Evolutionary conservation across 2,797 vertebrate species (phyloP).

Genomic region (Linurgus olivaceus): DNA sequence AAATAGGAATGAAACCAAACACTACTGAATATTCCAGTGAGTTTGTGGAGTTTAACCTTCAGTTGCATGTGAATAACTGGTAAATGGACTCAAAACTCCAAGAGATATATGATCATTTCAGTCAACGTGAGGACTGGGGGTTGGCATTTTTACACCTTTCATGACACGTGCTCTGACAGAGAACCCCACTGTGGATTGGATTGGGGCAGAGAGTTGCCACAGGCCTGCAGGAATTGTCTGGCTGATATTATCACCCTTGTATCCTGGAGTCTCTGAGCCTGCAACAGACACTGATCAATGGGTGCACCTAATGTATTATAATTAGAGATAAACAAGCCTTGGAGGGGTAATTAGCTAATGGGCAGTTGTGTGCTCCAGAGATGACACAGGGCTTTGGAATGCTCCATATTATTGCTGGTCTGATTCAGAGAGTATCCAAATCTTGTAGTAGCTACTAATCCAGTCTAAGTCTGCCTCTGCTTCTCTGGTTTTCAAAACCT

Average conservation of each 20-base stretch:
- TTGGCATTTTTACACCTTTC: neutral
- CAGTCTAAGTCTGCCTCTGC: neutral
- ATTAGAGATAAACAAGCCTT: neutral
- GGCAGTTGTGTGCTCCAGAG: neutral
- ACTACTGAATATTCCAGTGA: neutral
- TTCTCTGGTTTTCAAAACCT: neutral
- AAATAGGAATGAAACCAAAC: neutral
- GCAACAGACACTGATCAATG: neutral
- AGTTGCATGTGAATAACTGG: neutral
- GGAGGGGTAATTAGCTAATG: neutral
- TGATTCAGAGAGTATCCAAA: neutral
- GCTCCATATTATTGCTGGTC: neutral
- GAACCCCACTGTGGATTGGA: rapidly evolving
- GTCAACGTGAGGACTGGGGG: neutral
- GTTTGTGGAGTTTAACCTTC: neutral
- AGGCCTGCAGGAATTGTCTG: neutral
- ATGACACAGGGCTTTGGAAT: neutral
- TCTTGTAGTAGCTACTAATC: neutral
- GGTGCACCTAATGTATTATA: neutral
- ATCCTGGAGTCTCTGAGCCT: neutral
- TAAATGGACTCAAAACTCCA: neutral
- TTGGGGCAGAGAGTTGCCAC: neutral
- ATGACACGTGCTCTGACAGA: neutral
- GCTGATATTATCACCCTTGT: rapidly evolving
- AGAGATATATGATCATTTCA: neutral